Evolutionary conservation across 1,140 invertebrate genomes (phyloP).

Genomic region (Pectinophora gossypiella): DNA sequence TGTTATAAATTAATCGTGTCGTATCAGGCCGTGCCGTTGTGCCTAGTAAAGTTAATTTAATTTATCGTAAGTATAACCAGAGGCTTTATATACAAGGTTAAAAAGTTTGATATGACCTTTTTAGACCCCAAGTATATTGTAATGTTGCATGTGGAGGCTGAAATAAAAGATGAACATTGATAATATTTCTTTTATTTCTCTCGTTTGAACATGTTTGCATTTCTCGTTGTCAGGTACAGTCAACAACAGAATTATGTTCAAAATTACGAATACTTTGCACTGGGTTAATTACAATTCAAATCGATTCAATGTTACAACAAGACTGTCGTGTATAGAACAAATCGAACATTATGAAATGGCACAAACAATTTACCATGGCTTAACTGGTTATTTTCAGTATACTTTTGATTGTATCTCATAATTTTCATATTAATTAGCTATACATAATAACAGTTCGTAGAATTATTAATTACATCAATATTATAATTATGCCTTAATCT

Average conservation of each 20-base stretch:
- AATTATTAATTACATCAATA: slow-evolving; percentile 33
- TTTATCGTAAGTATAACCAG: no score
- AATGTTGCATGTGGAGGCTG: background rate
- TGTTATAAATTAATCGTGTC: no score
- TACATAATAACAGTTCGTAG: slow-evolving; percentile 33
- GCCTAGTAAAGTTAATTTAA: no score
- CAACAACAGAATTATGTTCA: slow-evolving; percentile 28
- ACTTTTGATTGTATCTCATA: slow-evolving; percentile 1
- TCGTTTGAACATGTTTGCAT: slow-evolving; percentile 44
- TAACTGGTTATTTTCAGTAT: slow-evolving; percentile 4
- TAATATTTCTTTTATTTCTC: slow-evolving; percentile 38
- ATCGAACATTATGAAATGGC: slow-evolving; percentile 14
- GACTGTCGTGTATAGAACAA: background rate
- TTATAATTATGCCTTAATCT: background rate
- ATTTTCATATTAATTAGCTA: slow-evolving; percentile 15
- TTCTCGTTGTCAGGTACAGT: slow-evolving; percentile 44
- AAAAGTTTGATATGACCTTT: no score
- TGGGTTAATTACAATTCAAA: slow-evolving; percentile 16
- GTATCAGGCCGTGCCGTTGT: no score
- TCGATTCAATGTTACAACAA: background rate
- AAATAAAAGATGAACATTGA: slow-evolving; percentile 6
- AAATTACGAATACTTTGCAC: slow-evolving; percentile 19
- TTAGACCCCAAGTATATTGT: no score
- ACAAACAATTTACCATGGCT: slow-evolving; percentile 15
- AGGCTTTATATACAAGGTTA: no score